Evolutionary conservation across 1,140 invertebrate genomes (phyloP).

Genomic region (Mylabris phalerata): DNA sequence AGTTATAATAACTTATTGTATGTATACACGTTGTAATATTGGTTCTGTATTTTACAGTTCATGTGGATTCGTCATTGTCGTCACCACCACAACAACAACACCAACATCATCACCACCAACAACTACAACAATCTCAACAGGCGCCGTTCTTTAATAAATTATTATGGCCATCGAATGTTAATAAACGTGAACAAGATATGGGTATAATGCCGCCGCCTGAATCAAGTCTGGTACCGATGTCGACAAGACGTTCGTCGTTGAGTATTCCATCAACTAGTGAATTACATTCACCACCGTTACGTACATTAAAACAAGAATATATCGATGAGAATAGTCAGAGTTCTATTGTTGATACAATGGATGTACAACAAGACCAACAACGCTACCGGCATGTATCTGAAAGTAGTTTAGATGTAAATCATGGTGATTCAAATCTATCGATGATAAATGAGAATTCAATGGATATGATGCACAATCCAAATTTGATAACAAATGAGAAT

Average conservation of each 20-base stretch:
- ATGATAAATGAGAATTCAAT: constrained; percentile 47
- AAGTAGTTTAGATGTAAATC: constrained; percentile 42
- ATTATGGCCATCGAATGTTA: constrained; percentile 38
- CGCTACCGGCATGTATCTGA: constrained; percentile 38
- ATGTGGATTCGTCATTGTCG: constrained; percentile 23
- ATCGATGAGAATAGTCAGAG: constrained; percentile 62
- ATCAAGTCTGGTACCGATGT: constrained; percentile 46
- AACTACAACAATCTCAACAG: constrained; percentile 9
- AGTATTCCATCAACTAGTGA: constrained; percentile 35
- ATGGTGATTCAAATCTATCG: constrained; percentile 39
- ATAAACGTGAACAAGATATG: constrained; percentile 45
- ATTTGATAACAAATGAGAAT: constrained; percentile 22
- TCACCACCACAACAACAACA: background rate
- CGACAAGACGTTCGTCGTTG: constrained; percentile 49
- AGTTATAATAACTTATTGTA: constrained; percentile 29
- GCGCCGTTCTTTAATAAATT: constrained; percentile 38
- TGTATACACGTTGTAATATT: constrained; percentile 27
- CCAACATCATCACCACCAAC: background rate
- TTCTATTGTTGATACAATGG: constrained; percentile 42
- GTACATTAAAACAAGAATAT: constrained; percentile 59
- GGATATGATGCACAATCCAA: constrained; percentile 42
- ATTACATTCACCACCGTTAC: constrained; percentile 41
- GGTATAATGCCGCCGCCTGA: constrained; percentile 58
- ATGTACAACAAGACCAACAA: constrained; percentile 26
- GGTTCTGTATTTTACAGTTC: constrained; percentile 39